Base-by-base conservation (phyloP, 1,140 invertebrate species). In the Drosophila serrata region DNA sequence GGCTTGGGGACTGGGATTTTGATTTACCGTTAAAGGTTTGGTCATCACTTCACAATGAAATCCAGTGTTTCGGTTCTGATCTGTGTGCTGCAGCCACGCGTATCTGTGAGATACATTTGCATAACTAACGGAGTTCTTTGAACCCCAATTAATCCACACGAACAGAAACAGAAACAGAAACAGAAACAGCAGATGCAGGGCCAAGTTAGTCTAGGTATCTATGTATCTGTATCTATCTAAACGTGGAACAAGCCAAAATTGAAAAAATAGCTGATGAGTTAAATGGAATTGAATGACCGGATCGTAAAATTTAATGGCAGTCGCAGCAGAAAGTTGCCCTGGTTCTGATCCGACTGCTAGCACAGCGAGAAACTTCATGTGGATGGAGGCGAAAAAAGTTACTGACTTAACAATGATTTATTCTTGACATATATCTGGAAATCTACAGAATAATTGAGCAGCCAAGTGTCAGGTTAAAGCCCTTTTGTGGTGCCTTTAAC, bases 21-120 rank as follows among this genome's bases (percentile, higher is more conserved):
- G 42, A 46, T 37, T 37, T 72, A 78, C 84, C 85, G 84, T 87
- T 87, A 87, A 82, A 69, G 77, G 70, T 84, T 79, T 59, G 69
- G 56, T 31, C 40, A 45, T 39, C 45, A 11, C 24, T 64, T 64
- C 67, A 73, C 76, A 84, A 80, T 77, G 80, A 55, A 46, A 48
- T 35, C 33, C 33, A 33, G 33, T 33, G 19, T 61, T 75, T 77
- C 33, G 67, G 51, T 64, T 55, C 51, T 55, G 51, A 55, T 86
- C 55, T 64, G 51, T 64, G 51, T 39, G 42, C 39, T 51, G 59
- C 77, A 87, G 80, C 76, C 60, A 75, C 81, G 84, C 84, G 85
- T 87, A 84, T 90, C 85, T 63, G 29, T 78, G 72, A 78, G 84
- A 88, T 87, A 78, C 84, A 87, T 87, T 87, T 88, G 81, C 85